Percentiles rank a stretch among this genome's conserved stretches.
phyloP scores from a whole-genome alignment of 1,140 invertebrate genomes.

The Caenorhabditis tropicalis region DNA sequence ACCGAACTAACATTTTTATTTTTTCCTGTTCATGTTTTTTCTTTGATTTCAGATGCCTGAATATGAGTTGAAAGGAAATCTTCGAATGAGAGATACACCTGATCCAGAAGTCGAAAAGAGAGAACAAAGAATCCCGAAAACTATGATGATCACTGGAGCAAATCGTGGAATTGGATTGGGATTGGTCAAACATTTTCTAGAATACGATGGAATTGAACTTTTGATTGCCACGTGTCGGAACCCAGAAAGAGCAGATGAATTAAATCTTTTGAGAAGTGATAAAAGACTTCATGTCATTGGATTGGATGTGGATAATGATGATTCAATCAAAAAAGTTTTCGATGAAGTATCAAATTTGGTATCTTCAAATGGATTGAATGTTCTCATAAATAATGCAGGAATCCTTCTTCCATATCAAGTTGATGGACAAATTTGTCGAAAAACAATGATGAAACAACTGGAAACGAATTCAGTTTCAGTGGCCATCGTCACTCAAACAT shows the following conservation, averaged over 20 bases:
- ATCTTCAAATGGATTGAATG: conserved; percentile 23
- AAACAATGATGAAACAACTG: conserved; percentile 37
- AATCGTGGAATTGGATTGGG: conserved; percentile 87
- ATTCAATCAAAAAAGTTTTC: conserved; percentile 44
- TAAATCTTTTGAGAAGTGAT: neutral
- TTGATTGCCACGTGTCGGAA: conserved; percentile 56
- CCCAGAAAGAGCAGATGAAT: conserved; percentile 18
- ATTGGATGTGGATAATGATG: conserved; percentile 46
- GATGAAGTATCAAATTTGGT: neutral
- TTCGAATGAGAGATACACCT: neutral
- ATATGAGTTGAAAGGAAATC: conserved; percentile 12
- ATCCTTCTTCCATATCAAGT: conserved; percentile 37
- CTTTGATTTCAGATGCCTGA: neutral
- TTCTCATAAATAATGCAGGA: conserved; percentile 55
- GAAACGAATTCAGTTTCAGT: conserved; percentile 48
- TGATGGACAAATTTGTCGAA: conserved; percentile 13
- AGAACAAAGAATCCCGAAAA: conserved; percentile 7
- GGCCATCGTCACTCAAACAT: conserved; percentile 52
- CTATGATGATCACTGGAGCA: conserved; percentile 78
- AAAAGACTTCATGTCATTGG: conserved; percentile 37
- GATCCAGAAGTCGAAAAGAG: conserved; percentile 18
- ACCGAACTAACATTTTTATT: neutral
- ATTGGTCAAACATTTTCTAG: conserved; percentile 72
- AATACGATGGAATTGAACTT: conserved; percentile 47
- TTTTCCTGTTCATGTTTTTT: neutral